Evolutionary conservation across 2,888 invertebrate genomes (phyloP), one percentile per base, ranked within the genome.

Genomic region (Cremastinae sp.): DNA sequence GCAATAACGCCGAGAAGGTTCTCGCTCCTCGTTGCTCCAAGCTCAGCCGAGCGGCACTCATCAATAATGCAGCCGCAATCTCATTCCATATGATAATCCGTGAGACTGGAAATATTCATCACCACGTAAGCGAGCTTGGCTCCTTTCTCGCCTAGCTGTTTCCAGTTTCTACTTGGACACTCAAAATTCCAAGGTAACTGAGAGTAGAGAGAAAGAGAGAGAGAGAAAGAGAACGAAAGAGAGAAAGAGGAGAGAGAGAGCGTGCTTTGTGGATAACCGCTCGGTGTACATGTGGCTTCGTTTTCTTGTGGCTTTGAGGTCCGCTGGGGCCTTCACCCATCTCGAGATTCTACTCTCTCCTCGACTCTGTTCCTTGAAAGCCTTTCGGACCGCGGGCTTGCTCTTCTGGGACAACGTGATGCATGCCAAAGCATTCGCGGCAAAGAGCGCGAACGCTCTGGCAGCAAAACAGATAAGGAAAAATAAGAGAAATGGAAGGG

Each of bases 51-150:
- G 76, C 76, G 61, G 72, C 71, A 73, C 75, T 71, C 80, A 84
- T 88, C 84, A 87, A 88, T 85, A 83, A 86, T 88, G 82, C 87
- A 87, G 62, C 73, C 78, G 85, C 85, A 88, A 88, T 88, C 88
- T 88, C 87, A 85, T 87, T 84, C 79, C 78, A 83, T 85, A 86
- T 86, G 87, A 87, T 88, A 87, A 88, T 88, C 82, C 84, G 80
- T 74, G 83, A 80, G 82, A 80, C 78, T 78, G 79, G 80, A 87
- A 88, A 88, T 87, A 87, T 88, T 87, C 85, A 87, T 87, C 85
- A 85, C 80, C 74, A 75, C 79, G 81, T 81, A 80, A 80, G 56
- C 80, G 81, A 83, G 82, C 75, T 80, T 77, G 68, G 28, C 49
- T 74, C 18, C 74, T 80, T 71, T 77, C 70, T 72, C 49, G 35